Evolutionary conservation across 2,888 invertebrate species (phyloP), one percentile per base, ranked within the genome.

Genomic region (Cyrtodaria siliqua): DNA sequence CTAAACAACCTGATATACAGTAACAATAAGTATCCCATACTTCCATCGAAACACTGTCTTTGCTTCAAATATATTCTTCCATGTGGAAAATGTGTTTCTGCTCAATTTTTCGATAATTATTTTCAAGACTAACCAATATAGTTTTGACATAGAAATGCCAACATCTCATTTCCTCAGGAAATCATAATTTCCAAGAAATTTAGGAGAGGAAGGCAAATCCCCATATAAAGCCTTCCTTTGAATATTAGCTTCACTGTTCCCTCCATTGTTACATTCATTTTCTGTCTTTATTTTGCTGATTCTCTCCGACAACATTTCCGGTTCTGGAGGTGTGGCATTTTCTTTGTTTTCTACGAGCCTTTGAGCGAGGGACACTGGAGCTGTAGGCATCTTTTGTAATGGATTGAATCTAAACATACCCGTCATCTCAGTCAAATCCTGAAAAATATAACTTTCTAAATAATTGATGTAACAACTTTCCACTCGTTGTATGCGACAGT

Each of bases 251-350:
- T 44, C 6, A 44, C 9, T 57, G 18, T 18, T 16, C n/a, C n/a
- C 24, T 1, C 4, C 29, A 3, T 18, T n/a, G 12, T 23, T 2
- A 18, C 20, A 38, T 1, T 60, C 53, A n/a, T 60, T 26, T 26
- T 9, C 20, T 9, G 4, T 20, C 4, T 44, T 44, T 4, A 16
- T 20, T 20, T 20, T 16, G n/a, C 44, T 44, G n/a, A 18, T 16
- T 20, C 20, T 44, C 6, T 20, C 20, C 20, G 71, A 73, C 24
- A 81, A 52, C 38, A 81, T 55, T 50, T 77, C 72, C 8, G 81
- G 81, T 62, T 73, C 68, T 9, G 74, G 70, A 18, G 81, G 81
- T 2, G 81, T 78, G 23, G 56, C 63, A 50, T 74, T 77, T 38
- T 69, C 62, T 49, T 69, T 68, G 47, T 44, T 44, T 4, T 44